Percentiles rank a stretch among this genome's conserved stretches.
Evolutionary conservation across 2,888 invertebrate genomes (phyloP).

Genomic region (Conomelus anceps): DNA sequence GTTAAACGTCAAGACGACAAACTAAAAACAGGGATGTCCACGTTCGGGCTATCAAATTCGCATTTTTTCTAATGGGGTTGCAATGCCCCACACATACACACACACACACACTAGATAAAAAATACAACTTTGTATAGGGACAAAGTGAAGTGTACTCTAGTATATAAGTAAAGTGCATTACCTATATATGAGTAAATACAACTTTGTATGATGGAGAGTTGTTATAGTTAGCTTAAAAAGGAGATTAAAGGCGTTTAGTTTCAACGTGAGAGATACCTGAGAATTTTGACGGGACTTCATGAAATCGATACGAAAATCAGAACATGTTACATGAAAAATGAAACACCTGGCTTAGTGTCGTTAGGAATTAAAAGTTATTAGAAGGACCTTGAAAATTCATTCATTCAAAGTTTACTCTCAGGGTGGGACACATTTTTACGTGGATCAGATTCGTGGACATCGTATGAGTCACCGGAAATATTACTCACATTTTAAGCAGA

Average conservation of each 20-base stretch:
- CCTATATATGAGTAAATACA: too few species aligned
- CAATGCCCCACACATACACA: too few species aligned
- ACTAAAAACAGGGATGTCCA: background rate
- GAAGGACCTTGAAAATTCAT: background rate
- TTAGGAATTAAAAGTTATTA: background rate
- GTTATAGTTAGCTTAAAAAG: too few species aligned
- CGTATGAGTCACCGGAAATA: background rate
- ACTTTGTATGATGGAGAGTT: too few species aligned
- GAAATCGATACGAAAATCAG: background rate
- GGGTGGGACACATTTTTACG: background rate
- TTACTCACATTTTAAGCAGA: background rate
- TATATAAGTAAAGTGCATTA: too few species aligned
- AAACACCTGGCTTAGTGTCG: background rate
- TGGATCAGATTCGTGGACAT: background rate
- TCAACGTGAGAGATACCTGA: background rate
- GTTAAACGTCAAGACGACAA: background rate
- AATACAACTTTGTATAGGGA: too few species aligned
- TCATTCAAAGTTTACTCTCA: background rate
- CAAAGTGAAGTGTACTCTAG: too few species aligned
- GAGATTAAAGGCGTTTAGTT: background rate
- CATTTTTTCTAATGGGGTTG: background rate
- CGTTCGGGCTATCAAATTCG: background rate
- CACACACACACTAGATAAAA: too few species aligned
- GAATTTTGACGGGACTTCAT: background rate
- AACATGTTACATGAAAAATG: background rate